Conservation (phyloP, 2,888 invertebrate genomes). For the Tipula helvola region DNA sequence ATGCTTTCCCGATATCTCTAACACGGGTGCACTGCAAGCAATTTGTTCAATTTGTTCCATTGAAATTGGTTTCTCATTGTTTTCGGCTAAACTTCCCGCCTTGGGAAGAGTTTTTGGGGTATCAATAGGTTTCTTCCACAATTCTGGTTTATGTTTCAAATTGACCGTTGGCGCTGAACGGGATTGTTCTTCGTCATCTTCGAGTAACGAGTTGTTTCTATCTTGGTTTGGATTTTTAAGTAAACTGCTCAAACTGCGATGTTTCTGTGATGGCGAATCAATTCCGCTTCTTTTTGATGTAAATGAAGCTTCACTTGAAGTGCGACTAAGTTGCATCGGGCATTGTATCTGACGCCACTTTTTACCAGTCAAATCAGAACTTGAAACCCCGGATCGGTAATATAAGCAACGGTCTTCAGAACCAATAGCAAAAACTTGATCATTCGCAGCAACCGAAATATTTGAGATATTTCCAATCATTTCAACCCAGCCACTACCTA, state of each 20-base stretch:
- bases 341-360: slow-evolving; percentile 73
- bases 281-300: slow-evolving; percentile 38
- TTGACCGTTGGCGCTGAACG: slow-evolving; percentile 62
- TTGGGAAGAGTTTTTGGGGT: slow-evolving; percentile 27
- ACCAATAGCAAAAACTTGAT: slow-evolving; percentile 82
- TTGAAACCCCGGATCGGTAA: slow-evolving; percentile 62
- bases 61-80: slow-evolving; percentile 22
- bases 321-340: slow-evolving; percentile 69
- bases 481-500: slow-evolving; percentile 78
- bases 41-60: slow-evolving; percentile 24
- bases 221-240: slow-evolving; percentile 34
- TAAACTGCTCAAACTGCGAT: slow-evolving; percentile 54
- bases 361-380: slow-evolving; percentile 70
- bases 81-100: slow-evolving; percentile 31
- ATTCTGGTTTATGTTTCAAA: slow-evolving; percentile 41
- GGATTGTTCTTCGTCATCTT: slow-evolving; percentile 49
- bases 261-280: slow-evolving; percentile 45
- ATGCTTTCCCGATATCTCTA: slow-evolving; percentile 50
- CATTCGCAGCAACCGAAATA: slow-evolving; percentile 74
- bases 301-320: slow-evolving; percentile 66
- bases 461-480: slow-evolving; percentile 75
- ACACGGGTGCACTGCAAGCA: slow-evolving; percentile 29
- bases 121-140: slow-evolving; percentile 28
- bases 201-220: slow-evolving; percentile 31
- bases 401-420: slow-evolving; percentile 70